phyloP scores from a whole-genome alignment of 1,140 invertebrate genomes.

The Zaprionus nigranus region DNA sequence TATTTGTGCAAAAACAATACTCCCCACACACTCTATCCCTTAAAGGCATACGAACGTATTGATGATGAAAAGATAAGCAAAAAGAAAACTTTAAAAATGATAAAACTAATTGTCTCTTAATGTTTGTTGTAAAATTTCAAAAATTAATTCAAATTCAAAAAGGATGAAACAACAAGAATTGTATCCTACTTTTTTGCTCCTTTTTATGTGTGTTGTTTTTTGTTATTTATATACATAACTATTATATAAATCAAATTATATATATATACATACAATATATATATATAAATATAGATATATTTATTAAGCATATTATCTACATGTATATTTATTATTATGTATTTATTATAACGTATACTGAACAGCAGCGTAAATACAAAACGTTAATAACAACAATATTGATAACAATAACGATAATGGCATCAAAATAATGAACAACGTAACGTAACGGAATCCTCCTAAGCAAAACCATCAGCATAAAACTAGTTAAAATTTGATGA shows the following conservation, averaged over 20 bases:
- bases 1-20: conserved; percentile 81
- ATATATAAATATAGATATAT: conserved; percentile 63
- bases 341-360: conserved; percentile 82
- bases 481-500: conserved; percentile 74
- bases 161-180: conserved; percentile 54
- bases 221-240: conserved; percentile 82
- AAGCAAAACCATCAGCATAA: conserved; percentile 62
- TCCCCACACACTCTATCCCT: conserved; percentile 68
- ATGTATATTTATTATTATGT: conserved; percentile 84
- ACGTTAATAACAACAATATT: conserved; percentile 40
- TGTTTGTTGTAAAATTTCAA: conserved; percentile 74
- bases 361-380: conserved; percentile 62
- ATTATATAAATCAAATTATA: conserved; percentile 62
- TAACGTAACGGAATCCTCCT: conserved; percentile 78
- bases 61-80: conserved; percentile 2
- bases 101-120: conserved; percentile 51
- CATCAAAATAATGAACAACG: conserved; percentile 59
- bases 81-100: conserved; percentile 16
- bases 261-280: conserved; percentile 43
- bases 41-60: conserved; percentile 37
- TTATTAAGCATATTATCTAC: conserved; percentile 83
- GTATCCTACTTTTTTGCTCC: conserved; percentile 74
- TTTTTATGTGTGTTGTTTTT: conserved; percentile 81
- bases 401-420: conserved; percentile 55
- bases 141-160: conserved; percentile 48